Conservation (phyloP, 2,113 vertebrate species). For the Melierax canorus region DNA sequence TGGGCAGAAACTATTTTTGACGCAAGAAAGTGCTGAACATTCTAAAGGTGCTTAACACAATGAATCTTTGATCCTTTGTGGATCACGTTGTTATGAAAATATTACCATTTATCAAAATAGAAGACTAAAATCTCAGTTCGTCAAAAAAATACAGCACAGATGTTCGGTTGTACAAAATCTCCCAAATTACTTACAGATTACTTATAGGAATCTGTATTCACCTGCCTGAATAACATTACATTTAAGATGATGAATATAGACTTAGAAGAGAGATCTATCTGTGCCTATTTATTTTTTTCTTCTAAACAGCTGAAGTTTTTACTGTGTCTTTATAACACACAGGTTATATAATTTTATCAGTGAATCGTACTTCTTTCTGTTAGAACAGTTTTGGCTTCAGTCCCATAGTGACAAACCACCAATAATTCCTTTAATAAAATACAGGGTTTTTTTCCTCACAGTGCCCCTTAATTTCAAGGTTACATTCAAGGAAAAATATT, state of each 20-base stretch:
- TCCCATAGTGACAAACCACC: not conserved
- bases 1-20: not conserved
- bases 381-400: not conserved
- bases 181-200: not conserved
- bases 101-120: not conserved
- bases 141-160: not conserved
- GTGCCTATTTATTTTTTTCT: not conserved
- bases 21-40: not conserved
- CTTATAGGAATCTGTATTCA: not conserved
- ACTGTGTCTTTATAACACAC: not conserved
- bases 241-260: not conserved
- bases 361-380: not conserved
- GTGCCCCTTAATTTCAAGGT: not conserved
- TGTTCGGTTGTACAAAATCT: not conserved
- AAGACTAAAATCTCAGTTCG: not conserved
- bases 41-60: not conserved
- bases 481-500: not conserved
- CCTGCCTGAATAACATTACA: not conserved
- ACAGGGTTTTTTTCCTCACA: rapidly evolving
- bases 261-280: not conserved
- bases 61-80: not conserved
- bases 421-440: not conserved
- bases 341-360: not conserved
- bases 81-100: not conserved
- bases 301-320: not conserved